These are phyloP conservation scores for Rugalucina vietnamica DNA, from an alignment of 2,888 invertebrate species.

Conservation along the genomic window DNA sequence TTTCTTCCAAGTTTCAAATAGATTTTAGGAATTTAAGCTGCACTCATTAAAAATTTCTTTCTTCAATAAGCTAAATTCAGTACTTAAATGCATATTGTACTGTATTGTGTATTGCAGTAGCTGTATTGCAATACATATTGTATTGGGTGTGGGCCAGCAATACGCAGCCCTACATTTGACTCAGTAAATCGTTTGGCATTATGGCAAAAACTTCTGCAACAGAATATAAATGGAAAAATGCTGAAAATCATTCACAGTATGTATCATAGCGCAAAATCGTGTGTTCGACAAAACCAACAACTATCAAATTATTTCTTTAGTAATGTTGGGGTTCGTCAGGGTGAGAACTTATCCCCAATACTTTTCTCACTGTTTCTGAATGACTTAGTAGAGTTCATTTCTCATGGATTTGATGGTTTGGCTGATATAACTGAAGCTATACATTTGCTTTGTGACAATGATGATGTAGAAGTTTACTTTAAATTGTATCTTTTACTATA, in stretches of 20 bases:
- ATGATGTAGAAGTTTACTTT: not conserved
- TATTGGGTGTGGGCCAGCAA: too few relatives aligned
- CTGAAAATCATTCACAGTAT: not conserved
- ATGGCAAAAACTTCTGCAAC: not conserved
- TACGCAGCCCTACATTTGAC: not conserved
- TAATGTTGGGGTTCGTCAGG: not conserved
- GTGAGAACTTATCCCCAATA: not conserved
- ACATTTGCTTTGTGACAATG: not conserved
- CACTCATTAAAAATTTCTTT: too few relatives aligned
- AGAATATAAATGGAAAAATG: not conserved
- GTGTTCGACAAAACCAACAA: not conserved
- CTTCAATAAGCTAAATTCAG: too few relatives aligned
- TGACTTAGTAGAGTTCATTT: not conserved
- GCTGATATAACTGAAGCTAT: not conserved
- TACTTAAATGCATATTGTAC: too few relatives aligned
- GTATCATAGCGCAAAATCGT: not conserved
- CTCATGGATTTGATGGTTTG: slow-evolving; percentile 1
- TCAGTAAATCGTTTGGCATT: not conserved
- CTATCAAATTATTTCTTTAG: not conserved
- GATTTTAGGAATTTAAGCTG: too few relatives aligned
- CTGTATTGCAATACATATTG: too few relatives aligned
- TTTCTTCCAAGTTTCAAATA: too few relatives aligned
- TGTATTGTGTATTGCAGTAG: too few relatives aligned
- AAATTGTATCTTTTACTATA: not conserved
- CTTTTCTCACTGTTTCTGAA: not conserved